Base-by-base conservation (phyloP, 2,797 vertebrate species). In the Prunella strophiata region DNA sequence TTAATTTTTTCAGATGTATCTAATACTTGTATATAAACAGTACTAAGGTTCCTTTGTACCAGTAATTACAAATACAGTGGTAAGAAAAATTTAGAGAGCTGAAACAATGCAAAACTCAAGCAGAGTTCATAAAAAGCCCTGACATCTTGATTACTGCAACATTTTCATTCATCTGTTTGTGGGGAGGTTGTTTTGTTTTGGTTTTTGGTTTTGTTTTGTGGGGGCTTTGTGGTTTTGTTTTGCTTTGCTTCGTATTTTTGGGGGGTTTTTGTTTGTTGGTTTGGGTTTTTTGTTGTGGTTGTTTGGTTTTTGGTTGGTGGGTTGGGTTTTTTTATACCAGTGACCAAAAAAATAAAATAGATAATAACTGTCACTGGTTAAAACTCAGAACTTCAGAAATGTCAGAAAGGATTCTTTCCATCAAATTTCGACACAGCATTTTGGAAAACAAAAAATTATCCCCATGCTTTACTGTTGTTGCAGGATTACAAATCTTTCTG, bases 341-440 rank as follows among this genome's bases (percentile, higher is more conserved):
- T 36, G 14, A 25, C 17, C 11, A 72, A 75, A 88, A 54, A 19
- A 54, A 17, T 14, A 51, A 78, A 67, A 14, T 12, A 65, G 26
- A 55, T 61, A 76, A 42, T 75, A 66, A 45, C 12, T 50, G 14
- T n/a, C 47, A 34, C 13, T 65, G 23, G 10, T 79, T 82, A 87
- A 92, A 94, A 51, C 22, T 8, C 9, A 57, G 11, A 82, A 85
- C 61, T 91, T 85, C 78, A 88, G 57, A 85, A 74, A 61, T 74
- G 32, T 43, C 27, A 15, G 25, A 78, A 71, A 65, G 4, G 6
- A 54, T 79, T 82, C 5, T 67, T 84, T 79, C 45, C 27, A 50
- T 52, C 17, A 86, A 55, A 74, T 87, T 59, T 91, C 23, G 19
- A 47, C 25, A 30, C 1, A 43, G 47, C 38, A 50, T 36, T 47